A percentile compares a stretch with the other conserved stretches of the same genome.
phyloP scores from a whole-genome alignment of 1,140 invertebrate genomes.

The Anastatus disparis region DNA sequence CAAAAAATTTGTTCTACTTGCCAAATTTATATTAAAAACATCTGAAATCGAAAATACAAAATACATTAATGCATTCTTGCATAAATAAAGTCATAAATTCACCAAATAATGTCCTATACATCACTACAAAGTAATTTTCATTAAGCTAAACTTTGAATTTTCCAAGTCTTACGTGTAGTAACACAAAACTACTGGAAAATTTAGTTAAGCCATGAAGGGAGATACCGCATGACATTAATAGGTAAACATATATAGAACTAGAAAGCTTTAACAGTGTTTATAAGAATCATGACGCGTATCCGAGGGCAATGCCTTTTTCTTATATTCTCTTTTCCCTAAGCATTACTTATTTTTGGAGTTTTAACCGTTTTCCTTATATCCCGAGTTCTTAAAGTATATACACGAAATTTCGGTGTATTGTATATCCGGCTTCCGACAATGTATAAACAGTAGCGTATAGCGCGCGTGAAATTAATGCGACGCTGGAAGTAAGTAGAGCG shows the following conservation, averaged over 20 bases:
- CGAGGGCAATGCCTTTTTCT: slow-evolving; percentile 1
- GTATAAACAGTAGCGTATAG: no score
- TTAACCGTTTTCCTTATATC: slow-evolving; percentile 37
- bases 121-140: no score
- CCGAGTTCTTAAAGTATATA: no score
- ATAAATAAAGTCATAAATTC: not conserved
- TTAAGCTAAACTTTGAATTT: no score
- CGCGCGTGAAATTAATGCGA: slow-evolving; percentile 29
- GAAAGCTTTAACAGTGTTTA: no score
- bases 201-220: slow-evolving; percentile 3
- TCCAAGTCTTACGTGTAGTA: no score
- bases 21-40: not conserved
- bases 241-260: no score
- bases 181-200: no score
- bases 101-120: not conserved
- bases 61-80: not conserved
- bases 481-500: not conserved
- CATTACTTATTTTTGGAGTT: slow-evolving; percentile 31
- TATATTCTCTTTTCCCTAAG: not conserved
- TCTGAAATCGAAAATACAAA: not conserved
- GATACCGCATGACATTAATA: slow-evolving; percentile 30
- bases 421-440: slow-evolving; percentile 37
- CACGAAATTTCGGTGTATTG: no score
- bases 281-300: not conserved
- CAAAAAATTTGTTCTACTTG: not conserved